phyloP scores from a whole-genome alignment of 2,888 invertebrate species.

The Apamea sordens region DNA sequence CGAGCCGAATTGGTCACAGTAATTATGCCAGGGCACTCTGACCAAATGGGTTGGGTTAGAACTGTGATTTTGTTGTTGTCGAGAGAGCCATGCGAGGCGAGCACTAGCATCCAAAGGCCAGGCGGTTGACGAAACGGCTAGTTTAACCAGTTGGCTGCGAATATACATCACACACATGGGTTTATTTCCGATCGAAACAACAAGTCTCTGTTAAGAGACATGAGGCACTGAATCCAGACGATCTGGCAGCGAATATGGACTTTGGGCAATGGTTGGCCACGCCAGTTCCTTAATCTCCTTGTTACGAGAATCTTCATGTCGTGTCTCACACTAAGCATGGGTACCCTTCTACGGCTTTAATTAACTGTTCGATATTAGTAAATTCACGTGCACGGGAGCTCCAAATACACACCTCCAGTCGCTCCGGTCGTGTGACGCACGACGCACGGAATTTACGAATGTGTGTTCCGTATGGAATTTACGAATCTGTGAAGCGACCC shows the following conservation, averaged over 20 bases:
- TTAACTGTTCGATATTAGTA: background rate
- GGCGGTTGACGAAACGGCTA: too few relatives aligned
- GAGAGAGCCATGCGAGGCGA: too few relatives aligned
- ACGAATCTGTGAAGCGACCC: background rate
- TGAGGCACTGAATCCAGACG: background rate
- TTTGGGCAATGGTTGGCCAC: background rate
- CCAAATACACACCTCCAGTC: background rate
- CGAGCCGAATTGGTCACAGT: too few relatives aligned
- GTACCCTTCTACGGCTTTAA: background rate
- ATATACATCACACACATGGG: too few relatives aligned
- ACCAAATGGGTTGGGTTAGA: too few relatives aligned
- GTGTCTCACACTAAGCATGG: background rate
- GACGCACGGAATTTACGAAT: background rate
- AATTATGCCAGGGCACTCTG: too few relatives aligned
- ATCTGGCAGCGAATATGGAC: background rate
- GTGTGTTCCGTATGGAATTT: background rate
- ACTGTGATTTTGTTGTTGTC: too few relatives aligned
- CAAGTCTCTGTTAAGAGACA: background rate
- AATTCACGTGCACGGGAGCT: background rate
- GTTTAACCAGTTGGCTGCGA: too few relatives aligned
- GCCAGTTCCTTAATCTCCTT: background rate
- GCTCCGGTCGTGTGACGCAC: background rate
- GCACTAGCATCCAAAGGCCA: too few relatives aligned
- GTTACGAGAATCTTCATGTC: background rate
- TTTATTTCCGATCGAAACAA: too few relatives aligned